Evolutionary conservation across 92 coral and sea anemone species (phyloP), one percentile per base, ranked within the genome.

Genomic region (Actinostola sp.): DNA sequence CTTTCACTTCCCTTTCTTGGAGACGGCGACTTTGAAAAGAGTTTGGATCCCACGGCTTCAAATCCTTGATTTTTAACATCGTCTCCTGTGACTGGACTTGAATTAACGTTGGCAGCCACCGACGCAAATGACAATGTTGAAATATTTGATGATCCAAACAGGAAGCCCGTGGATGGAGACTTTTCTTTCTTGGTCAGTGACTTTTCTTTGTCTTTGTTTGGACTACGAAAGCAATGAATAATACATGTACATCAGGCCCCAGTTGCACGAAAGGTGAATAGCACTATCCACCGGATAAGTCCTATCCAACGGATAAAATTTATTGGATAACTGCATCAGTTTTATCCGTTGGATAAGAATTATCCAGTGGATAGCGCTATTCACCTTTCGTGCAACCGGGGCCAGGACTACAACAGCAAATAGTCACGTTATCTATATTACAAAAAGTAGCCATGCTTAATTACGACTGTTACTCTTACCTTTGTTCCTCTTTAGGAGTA

Each of bases 101-200:
- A 51, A 7, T 44, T 56, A 34, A 70, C 44, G 19, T 32, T 62
- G 9, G 65, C 66, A 24, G 94, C 94, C 7, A 89, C 59, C 3
- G 86, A 81, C 15, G 78, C 70, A 64, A 93, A 91, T 29, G 97
- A 84, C 56, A 91, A 54, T 0, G 92, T 79, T 45, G 97, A 67
- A 16, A 93, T 63, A 57, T 63, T 72, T 17, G 87, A 10, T 7
- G 98, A 88, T 27, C 98, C 98, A 85, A 93, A 93, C 65, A 88
- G 79, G 65, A 91, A 91, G 30, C 77, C 77, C 0, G 63, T 42
- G 0, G 77, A 29, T 33, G 30, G 50, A 14, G 39, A 34, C 46
- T 32, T 42, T n/a, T 59, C 30, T 34, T 61, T 61, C 12, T 60
- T 56, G 36, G 28, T n/a, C 43, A 25, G 35, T 3, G 75, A 27